Conservation (phyloP, 1,140 invertebrate genomes). For the Cotesia vestalis region DNA sequence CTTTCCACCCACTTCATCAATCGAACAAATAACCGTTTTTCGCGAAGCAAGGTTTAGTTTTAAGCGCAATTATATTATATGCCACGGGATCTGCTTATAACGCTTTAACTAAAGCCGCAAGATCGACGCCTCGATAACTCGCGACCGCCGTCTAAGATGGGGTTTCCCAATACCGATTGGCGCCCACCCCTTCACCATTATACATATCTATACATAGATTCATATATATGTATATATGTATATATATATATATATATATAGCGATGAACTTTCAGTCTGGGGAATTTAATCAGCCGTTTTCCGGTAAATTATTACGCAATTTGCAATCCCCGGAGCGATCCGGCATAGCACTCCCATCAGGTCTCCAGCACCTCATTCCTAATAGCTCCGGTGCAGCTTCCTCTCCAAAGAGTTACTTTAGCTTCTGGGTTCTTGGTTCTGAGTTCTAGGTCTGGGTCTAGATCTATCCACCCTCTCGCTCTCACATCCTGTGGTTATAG, state of each 20-base stretch:
- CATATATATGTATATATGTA: background rate
- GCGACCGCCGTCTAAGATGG: slow-evolving; percentile 26
- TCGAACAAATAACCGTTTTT: too few relatives aligned
- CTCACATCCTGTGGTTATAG: slow-evolving; percentile 29
- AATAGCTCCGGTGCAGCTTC: background rate
- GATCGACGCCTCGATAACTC: slow-evolving; percentile 33
- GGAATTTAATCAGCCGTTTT: slow-evolving; percentile 58
- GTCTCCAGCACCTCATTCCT: background rate
- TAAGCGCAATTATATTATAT: background rate
- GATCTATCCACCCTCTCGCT: background rate
- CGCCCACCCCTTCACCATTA: background rate
- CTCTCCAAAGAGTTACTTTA: too few relatives aligned
- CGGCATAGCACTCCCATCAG: background rate
- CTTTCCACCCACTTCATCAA: too few relatives aligned
- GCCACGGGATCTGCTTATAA: slow-evolving; percentile 4
- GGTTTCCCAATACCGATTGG: slow-evolving; percentile 31
- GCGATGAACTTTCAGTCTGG: slow-evolving; percentile 49
- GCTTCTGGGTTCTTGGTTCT: too few relatives aligned
- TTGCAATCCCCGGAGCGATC: slow-evolving; percentile 41
- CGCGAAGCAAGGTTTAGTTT: slow-evolving; percentile 15
- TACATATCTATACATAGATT: background rate
- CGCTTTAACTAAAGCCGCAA: slow-evolving; percentile 29
- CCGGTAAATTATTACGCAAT: slow-evolving; percentile 57
- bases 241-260: slow-evolving; percentile 17
- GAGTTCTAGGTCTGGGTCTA: background rate